Percentiles rank a stretch among this genome's conserved stretches.
Conservation (phyloP, 2,113 vertebrate genomes). For the Protobothrops flavoviridis region DNA sequence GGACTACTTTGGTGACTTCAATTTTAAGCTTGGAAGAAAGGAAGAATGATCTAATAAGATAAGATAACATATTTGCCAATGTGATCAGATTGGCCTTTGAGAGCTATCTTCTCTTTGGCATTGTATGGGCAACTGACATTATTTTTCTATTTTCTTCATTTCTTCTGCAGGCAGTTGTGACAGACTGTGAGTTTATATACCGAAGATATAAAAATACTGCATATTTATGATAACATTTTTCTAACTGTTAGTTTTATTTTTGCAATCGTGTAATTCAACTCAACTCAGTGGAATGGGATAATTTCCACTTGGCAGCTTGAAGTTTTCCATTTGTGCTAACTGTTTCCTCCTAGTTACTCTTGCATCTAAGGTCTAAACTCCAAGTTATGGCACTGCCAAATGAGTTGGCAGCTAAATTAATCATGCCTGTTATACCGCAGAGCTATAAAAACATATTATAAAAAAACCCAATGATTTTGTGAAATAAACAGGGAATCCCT, state of each 20-base stretch:
- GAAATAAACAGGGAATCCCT: background rate
- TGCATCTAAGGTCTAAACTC: background rate
- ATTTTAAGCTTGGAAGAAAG: conserved; percentile 17
- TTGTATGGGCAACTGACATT: background rate
- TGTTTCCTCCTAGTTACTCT: background rate
- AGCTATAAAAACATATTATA: conserved; percentile 11
- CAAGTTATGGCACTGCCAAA: background rate
- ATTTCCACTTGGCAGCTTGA: conserved; percentile 1
- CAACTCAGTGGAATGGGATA: background rate
- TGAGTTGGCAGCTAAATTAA: background rate
- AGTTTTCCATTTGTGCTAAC: background rate
- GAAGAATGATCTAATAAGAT: background rate
- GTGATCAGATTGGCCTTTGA: background rate
- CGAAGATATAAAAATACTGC: background rate
- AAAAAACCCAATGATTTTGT: conserved; percentile 1
- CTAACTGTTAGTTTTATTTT: background rate
- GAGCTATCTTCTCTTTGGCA: background rate
- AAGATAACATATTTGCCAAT: background rate
- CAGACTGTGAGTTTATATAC: background rate
- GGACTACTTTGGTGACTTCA: background rate
- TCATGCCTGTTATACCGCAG: background rate
- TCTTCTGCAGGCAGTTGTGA: background rate
- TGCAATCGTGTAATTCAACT: background rate
- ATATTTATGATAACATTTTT: background rate
- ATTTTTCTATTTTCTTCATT: fast-evolving